Base-by-base conservation (phyloP, 2,797 vertebrate species). In the Odontamblyopus rebecca region DNA sequence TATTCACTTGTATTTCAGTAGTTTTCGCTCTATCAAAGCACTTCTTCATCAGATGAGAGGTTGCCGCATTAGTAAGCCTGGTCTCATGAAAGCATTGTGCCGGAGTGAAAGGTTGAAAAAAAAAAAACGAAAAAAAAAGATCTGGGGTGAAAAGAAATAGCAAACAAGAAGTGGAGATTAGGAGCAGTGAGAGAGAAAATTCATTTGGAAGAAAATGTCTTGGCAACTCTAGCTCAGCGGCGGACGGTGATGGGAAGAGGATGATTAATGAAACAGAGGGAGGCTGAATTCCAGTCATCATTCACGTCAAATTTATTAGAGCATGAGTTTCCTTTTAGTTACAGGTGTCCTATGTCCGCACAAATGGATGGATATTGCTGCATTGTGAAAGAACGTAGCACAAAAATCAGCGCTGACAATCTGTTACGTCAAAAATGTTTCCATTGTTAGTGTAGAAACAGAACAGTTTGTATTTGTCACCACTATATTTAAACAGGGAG, bases 191-290 rank as follows among this genome's bases (percentile, higher is more conserved):
- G 78, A 70, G 54, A 56, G 70, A 69, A 78, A 82, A 80, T 77
- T 78, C 41, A 83, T 86, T 82, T 78, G 61, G 65, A 71, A 57
- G 72, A 78, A 61, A 77, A 75, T 69, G 68, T 70, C 69, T 66
- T 50, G 29, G 75, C 62, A 78, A 70, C 60, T 69, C 61, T 68
- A 68, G 72, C 64, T 83, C 77, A 77, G 63, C 74, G 71, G 71
- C 71, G 67, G 77, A 79, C 60, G 64, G 78, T 69, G 83, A 82
- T 73, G 70, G 67, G 76, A 78, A 71, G 82, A 74, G 81, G 72
- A 67, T 79, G 81, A 88, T 87, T 80, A 82, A 85, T 86, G 68
- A 82, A 88, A 86, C 2, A 27, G 73, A 76, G 26, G 71, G 68
- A 72, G 67, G 23, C 77, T 79, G 80, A 87, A 82, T 54, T 70